These are phyloP conservation scores for Leptodactylus fuscus DNA, from an alignment of 2,113 vertebrate species.

Conservation along the genomic window DNA sequence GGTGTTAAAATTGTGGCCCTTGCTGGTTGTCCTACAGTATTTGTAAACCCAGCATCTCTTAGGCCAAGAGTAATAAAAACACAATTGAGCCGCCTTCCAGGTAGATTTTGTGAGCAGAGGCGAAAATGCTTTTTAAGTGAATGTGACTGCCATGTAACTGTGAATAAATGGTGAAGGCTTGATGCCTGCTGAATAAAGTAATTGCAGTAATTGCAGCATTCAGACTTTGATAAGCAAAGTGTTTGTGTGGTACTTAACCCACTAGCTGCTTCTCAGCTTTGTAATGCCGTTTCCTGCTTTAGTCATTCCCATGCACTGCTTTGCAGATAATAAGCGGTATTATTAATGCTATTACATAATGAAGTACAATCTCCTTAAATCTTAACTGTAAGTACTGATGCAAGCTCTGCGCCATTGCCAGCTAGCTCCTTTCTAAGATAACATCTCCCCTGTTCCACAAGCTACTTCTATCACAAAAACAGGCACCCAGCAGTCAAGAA, in stretches of 20 bases:
- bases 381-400: neutral
- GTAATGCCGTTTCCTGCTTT: constrained; percentile 10
- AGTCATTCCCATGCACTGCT: neutral
- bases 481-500: constrained; percentile 15
- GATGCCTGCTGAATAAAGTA: neutral
- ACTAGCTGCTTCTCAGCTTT: constrained; percentile 20
- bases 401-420: neutral
- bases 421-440: neutral
- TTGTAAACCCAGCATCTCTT: neutral
- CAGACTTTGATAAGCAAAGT: constrained; percentile 1
- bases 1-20: neutral
- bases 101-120: neutral
- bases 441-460: neutral
- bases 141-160: neutral
- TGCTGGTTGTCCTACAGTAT: neutral
- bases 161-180: neutral
- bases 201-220: neutral
- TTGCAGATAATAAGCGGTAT: neutral
- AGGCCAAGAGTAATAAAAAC: neutral
- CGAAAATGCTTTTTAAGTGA: neutral
- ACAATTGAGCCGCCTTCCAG: no score
- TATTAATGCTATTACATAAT: constrained; percentile 10
- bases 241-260: constrained; percentile 14
- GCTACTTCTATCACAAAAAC: neutral
- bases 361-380: neutral